Base-by-base conservation (phyloP, 2,888 invertebrate genomes). In the Suillia variegata region DNA sequence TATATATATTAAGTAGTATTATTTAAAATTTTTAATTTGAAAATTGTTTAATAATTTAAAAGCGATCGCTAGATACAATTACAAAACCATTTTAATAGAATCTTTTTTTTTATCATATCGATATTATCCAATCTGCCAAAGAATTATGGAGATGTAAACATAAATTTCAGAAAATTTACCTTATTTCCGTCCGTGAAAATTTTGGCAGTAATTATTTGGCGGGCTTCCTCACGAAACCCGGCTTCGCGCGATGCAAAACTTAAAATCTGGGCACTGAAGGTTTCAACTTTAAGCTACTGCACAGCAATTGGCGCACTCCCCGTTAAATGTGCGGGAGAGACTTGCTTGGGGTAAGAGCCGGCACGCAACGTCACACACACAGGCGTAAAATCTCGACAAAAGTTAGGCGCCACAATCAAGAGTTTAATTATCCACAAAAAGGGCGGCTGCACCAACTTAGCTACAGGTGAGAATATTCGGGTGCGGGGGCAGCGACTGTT, bases 161-260 rank as follows among this genome's bases (percentile, higher is more conserved):
- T n/a, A n/a, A n/a, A 13, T 38, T 4, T 38, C n/a, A 4, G 38
- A 38, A 13, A n/a, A 13, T 13, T 76, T 76, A 82, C 82, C 82
- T 82, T 82, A 73, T 82, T 82, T 66, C 81, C 82, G 81, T 82
- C 82, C 70, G 82, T 82, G 76, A 82, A 82, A 82, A 82, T 82
- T 73, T 79, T 82, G 82, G 69, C 75, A 73, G 74, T 68, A 74
- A 75, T 75, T 74, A 68, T 72, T 76, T 70, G 75, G 70, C 70
- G 74, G 72, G 72, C 70, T 72, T 68, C 68, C 53, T 58, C 38
- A 54, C 66, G 70, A 71, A 72, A 70, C 74, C 71, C 73, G 69
- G 63, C 71, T 57, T 47, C 63, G 58, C 62, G 62, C 57, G 50
- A 17, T 54, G n/a, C 12, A 51, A 51, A 51, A 21, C 21, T 51